Percentiles rank a stretch among this genome's conserved stretches.
Conservation (phyloP, 2,113 vertebrate species). For the Thryonomys swinderianus region DNA sequence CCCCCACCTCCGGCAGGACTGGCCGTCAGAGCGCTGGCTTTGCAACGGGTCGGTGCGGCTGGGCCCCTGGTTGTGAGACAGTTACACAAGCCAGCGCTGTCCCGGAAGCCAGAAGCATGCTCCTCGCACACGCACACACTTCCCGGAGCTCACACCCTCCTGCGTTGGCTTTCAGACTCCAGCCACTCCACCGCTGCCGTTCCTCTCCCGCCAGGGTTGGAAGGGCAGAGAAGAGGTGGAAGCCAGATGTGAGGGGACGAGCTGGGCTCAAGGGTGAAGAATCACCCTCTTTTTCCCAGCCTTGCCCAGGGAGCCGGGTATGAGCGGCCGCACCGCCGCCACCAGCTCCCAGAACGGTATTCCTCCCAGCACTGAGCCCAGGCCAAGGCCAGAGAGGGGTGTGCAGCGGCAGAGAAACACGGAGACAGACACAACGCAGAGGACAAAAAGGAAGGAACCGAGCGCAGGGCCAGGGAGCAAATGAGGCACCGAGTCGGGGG, state of each 20-base stretch:
- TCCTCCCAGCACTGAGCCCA: background rate
- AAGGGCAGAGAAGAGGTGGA: background rate
- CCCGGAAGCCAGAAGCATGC: background rate
- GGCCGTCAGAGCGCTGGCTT: background rate
- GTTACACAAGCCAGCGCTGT: background rate
- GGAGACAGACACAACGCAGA: background rate
- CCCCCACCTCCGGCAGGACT: background rate
- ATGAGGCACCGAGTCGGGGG: background rate
- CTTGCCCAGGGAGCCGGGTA: background rate
- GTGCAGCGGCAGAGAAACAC: background rate
- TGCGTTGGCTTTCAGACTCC: background rate
- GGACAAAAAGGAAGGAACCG: constrained; percentile 11
- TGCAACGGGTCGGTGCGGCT: background rate
- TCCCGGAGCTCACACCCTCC: background rate
- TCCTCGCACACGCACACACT: background rate
- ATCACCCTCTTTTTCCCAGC: background rate
- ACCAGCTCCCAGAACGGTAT: background rate
- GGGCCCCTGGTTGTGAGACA: background rate
- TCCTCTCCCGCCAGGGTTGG: background rate
- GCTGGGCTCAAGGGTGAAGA: background rate
- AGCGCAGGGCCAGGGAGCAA: background rate
- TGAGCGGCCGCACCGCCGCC: background rate
- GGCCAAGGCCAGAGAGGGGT: background rate
- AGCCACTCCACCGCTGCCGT: background rate
- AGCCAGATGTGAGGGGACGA: background rate